Conservation (phyloP, 2,113 vertebrate species). For the Oriolus oriolus region DNA sequence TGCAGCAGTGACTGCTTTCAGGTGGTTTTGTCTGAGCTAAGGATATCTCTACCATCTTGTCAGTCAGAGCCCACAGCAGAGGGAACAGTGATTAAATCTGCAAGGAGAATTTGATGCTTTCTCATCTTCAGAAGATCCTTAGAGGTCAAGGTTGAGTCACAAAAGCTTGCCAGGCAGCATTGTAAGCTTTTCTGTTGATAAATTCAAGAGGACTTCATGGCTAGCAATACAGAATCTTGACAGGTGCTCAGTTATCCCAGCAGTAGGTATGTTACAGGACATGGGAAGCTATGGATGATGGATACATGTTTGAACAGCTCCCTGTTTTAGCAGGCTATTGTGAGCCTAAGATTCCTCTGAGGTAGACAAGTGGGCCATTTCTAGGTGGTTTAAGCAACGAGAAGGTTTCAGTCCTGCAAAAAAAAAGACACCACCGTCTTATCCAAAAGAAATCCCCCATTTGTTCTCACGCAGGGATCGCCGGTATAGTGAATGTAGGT, state of each 20-base stretch:
- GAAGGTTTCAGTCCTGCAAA: neutral
- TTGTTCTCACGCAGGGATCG: neutral
- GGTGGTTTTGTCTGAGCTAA: neutral
- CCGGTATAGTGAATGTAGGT: neutral
- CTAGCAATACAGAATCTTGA: constrained; percentile 26
- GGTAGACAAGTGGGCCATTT: neutral
- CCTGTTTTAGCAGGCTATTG: neutral
- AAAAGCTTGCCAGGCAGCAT: constrained; percentile 26
- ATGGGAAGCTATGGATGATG: neutral
- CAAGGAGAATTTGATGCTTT: constrained; percentile 32
- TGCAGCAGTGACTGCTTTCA: neutral
- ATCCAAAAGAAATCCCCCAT: neutral
- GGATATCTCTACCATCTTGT: constrained; percentile 28
- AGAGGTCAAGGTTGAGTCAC: constrained; percentile 54
- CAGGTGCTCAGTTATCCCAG: constrained; percentile 42
- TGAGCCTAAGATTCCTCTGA: neutral
- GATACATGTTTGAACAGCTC: neutral
- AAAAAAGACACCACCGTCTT: neutral
- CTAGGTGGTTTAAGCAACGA: neutral
- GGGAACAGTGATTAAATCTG: constrained; percentile 41
- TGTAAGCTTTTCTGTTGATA: constrained; percentile 11
- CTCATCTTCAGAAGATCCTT: constrained; percentile 2
- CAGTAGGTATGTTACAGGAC: constrained; percentile 9
- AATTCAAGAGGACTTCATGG: neutral
- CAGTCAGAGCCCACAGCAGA: constrained; percentile 11